These are phyloP conservation scores for Zeuzera pyrina DNA, from an alignment of 2,888 invertebrate species.

Conservation along the genomic window DNA sequence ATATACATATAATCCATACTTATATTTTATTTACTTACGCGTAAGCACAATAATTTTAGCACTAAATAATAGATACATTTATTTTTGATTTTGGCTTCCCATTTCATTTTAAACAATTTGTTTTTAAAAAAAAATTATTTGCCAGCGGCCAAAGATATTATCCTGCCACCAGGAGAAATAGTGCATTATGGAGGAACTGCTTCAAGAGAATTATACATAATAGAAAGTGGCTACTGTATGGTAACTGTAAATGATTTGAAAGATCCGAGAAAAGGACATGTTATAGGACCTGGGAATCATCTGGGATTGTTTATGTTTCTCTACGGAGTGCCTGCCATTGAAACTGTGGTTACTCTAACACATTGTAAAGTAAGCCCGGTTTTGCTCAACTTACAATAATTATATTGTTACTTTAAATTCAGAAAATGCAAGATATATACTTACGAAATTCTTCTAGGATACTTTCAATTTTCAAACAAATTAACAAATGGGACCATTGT, in stretches of 20 bases:
- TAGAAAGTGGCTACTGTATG: slow-evolving; percentile 65
- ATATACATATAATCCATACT: not conserved
- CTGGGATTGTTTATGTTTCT: slow-evolving; percentile 59
- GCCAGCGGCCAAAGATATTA: slow-evolving; percentile 52
- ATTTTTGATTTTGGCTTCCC: too few species aligned
- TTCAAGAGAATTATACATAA: slow-evolving; percentile 65
- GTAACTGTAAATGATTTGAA: slow-evolving; percentile 43
- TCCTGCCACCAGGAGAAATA: slow-evolving; percentile 66
- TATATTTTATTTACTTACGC: not conserved
- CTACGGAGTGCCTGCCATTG: slow-evolving; percentile 61
- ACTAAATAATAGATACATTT: too few species aligned
- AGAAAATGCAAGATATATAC: too few species aligned
- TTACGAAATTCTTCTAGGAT: too few species aligned
- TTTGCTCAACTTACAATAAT: not conserved
- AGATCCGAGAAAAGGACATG: slow-evolving; percentile 36
- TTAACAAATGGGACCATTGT: too few species aligned
- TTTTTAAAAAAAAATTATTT: not conserved
- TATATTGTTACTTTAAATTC: too few species aligned
- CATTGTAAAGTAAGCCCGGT: slow-evolving; percentile 56
- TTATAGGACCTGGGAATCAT: slow-evolving; percentile 60
- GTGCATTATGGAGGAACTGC: slow-evolving; percentile 67
- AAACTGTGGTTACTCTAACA: slow-evolving; percentile 62
- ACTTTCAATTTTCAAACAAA: too few species aligned
- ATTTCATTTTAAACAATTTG: not conserved
- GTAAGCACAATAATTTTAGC: too few species aligned